Evolutionary conservation across 2,797 vertebrate genomes (phyloP).

Genomic region (Rhabdophis nuchalis): DNA sequence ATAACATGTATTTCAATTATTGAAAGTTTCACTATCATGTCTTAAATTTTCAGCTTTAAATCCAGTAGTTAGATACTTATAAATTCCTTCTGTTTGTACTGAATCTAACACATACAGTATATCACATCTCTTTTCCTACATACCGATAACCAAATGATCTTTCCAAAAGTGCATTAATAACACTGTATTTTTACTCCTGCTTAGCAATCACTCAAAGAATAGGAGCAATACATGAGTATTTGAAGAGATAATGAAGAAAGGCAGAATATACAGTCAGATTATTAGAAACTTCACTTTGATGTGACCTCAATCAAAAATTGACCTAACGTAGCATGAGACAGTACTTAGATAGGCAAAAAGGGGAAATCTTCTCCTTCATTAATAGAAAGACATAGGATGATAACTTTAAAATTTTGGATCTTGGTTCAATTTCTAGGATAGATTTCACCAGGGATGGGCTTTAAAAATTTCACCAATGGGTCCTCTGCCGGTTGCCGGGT

Average conservation of each 20-base stretch:
- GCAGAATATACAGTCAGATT: background rate
- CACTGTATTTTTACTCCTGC: background rate
- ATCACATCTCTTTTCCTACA: constrained; percentile 27
- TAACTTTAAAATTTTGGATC: background rate
- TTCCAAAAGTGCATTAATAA: background rate
- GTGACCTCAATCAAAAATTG: background rate
- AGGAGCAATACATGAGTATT: background rate
- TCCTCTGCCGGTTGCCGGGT: no score
- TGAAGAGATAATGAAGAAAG: background rate
- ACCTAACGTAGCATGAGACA: background rate
- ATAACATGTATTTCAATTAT: background rate
- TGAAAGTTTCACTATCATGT: background rate
- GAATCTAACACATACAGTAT: background rate
- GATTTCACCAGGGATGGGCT: background rate
- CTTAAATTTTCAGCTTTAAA: background rate
- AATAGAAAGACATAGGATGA: background rate
- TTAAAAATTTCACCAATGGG: no score
- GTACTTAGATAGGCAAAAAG: background rate
- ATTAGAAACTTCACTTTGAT: background rate
- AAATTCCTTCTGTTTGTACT: background rate
- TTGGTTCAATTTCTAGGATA: background rate
- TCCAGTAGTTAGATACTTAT: background rate
- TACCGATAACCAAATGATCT: constrained; percentile 28
- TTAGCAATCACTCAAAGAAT: background rate
- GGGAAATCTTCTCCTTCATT: background rate